These are phyloP conservation scores for Leontocebus nigricollis DNA, from an alignment of 2,797 vertebrate species.

Conservation along the genomic window DNA sequence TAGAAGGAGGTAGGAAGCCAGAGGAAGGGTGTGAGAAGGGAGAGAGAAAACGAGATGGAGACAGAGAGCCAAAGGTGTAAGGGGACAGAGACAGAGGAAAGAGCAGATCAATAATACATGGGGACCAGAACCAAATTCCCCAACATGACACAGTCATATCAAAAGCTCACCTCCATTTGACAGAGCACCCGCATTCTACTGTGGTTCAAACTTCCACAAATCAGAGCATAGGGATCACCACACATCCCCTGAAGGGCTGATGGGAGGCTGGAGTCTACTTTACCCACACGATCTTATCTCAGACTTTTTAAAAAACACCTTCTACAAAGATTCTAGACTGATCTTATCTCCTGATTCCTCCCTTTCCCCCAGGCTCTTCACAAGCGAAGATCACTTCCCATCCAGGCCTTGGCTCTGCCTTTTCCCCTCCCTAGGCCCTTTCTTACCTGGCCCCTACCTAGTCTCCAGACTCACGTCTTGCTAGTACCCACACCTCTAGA, in stretches of 20 bases:
- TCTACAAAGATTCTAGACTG: neutral
- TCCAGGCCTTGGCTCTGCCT: neutral
- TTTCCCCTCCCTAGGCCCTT: neutral
- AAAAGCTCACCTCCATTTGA: neutral
- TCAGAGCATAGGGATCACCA: neutral
- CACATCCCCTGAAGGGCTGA: neutral
- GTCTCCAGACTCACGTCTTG: neutral
- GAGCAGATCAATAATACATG: constrained; percentile 11
- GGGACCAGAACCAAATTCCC: constrained; percentile 39
- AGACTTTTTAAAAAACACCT: neutral
- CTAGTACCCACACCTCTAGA: neutral
- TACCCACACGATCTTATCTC: neutral
- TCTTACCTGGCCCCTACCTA: neutral
- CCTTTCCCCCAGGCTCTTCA: neutral
- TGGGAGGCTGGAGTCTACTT: neutral
- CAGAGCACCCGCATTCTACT: neutral
- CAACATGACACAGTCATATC: neutral
- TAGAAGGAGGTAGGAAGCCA: neutral
- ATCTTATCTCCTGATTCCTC: neutral
- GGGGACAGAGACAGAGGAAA: constrained; percentile 30
- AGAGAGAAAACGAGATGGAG: neutral
- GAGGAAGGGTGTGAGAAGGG: neutral
- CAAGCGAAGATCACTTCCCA: neutral
- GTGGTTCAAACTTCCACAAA: neutral
- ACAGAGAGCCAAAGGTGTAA: constrained; percentile 4